Percentiles rank a stretch among this genome's conserved stretches.
These are phyloP conservation scores for Ophonus ardosiacus DNA, from an alignment of 2,888 invertebrate species.

Conservation along the genomic window DNA sequence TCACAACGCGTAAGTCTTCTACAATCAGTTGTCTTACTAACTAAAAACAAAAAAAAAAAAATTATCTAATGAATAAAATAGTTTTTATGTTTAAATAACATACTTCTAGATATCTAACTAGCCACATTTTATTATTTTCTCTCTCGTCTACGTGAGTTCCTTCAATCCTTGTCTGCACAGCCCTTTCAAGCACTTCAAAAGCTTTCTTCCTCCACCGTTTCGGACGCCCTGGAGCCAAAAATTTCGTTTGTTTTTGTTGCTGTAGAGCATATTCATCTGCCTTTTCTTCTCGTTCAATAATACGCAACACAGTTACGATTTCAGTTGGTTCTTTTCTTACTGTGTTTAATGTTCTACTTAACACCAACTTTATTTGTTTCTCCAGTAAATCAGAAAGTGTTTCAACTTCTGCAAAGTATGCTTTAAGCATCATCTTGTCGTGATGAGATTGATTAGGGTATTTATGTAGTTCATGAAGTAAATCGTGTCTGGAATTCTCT, in stretches of 20 bases:
- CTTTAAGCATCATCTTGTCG: constrained; percentile 94
- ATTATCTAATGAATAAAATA: not conserved
- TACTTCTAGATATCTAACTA: constrained; percentile 93
- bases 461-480: constrained; percentile 95
- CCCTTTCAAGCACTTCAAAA: constrained; percentile 87
- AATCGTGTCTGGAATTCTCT: constrained; percentile 97
- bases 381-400: constrained; percentile 91
- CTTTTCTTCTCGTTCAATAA: constrained; percentile 98
- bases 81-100: constrained; percentile 9
- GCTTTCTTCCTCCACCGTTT: constrained; percentile 94
- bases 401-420: constrained; percentile 97
- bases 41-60: constrained; percentile 8
- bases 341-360: constrained; percentile 94
- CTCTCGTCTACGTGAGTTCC: constrained; percentile 97
- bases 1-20: constrained; percentile 94
- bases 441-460: constrained; percentile 93
- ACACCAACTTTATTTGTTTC: constrained; percentile 93
- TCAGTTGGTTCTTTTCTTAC: constrained; percentile 96
- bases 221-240: constrained; percentile 95
- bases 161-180: constrained; percentile 91
- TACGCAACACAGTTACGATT: constrained; percentile 96
- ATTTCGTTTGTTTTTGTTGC: constrained; percentile 89
- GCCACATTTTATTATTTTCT: constrained; percentile 95
- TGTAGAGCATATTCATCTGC: constrained; percentile 92
- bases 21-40: constrained; percentile 90